Conservation (phyloP, 1,140 invertebrate genomes). For the Phymastichus coffea region DNA sequence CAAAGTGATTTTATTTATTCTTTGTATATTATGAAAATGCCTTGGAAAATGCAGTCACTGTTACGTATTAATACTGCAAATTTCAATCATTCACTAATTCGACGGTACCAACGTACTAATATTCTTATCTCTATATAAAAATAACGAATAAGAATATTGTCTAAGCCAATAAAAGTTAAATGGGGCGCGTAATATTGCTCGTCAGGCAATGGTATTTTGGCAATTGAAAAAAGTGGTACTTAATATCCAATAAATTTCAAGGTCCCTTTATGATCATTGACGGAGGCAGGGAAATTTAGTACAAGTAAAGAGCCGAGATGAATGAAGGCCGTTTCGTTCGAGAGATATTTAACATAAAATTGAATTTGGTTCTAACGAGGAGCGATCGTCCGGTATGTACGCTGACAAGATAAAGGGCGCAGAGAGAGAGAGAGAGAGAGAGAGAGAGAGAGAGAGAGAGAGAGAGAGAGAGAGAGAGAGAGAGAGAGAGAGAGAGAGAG, state of each 20-base stretch:
- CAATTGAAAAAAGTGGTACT: constrained; percentile 1
- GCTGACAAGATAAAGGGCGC: too few species aligned
- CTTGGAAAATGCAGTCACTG: too few species aligned
- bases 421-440: constrained; percentile 14
- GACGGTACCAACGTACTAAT: too few species aligned
- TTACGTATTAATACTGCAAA: too few species aligned
- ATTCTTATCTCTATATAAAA: too few species aligned
- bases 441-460: constrained; percentile 9
- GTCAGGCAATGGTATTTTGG: too few species aligned
- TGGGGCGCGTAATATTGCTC: too few species aligned
- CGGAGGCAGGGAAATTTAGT: background rate
- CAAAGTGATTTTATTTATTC: too few species aligned
- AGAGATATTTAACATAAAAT: constrained; percentile 54
- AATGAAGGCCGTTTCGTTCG: constrained; percentile 44
- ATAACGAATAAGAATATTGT: too few species aligned
- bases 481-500: constrained; percentile 16
- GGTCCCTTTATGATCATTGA: constrained; percentile 1
- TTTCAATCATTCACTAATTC: too few species aligned
- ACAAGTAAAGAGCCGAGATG: constrained; percentile 24
- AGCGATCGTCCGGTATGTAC: constrained; percentile 42
- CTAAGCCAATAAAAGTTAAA: too few species aligned
- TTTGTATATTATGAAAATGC: too few species aligned
- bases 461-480: constrained; percentile 23
- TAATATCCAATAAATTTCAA: background rate
- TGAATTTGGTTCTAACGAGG: constrained; percentile 52